These are phyloP conservation scores for Telmatochromis sp. DNA, from an alignment of 2,113 vertebrate species.

Conservation along the genomic window DNA sequence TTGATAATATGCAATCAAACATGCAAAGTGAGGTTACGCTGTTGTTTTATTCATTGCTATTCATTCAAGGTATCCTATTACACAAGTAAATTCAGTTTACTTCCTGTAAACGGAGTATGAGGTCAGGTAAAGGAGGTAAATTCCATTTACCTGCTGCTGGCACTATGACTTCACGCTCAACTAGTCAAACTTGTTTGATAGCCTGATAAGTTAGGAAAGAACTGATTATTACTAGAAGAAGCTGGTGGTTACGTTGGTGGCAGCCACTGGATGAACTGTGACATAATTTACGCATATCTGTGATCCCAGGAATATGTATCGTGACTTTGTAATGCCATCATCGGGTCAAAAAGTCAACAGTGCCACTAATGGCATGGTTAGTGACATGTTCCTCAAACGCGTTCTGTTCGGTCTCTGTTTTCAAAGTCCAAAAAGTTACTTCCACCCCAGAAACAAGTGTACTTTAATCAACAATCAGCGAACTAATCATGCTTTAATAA, in stretches of 20 bases:
- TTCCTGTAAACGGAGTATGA: not conserved
- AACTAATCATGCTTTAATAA: not conserved
- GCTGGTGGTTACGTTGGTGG: not conserved
- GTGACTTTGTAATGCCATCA: not conserved
- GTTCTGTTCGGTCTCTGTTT: not conserved
- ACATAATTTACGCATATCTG: not conserved
- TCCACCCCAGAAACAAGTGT: not conserved
- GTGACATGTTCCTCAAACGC: fast-evolving
- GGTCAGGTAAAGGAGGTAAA: not conserved
- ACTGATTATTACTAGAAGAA: not conserved
- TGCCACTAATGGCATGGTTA: not conserved
- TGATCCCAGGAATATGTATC: not conserved
- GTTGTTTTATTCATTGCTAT: not conserved
- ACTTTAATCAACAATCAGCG: not conserved
- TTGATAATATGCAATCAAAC: not conserved
- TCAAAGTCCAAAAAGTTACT: not conserved
- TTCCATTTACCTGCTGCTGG: not conserved
- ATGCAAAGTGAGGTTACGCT: not conserved
- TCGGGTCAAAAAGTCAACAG: not conserved
- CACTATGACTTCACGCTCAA: not conserved
- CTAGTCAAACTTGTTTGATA: not conserved
- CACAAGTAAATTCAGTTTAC: not conserved
- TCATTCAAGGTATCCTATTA: not conserved
- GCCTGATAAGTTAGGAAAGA: not conserved
- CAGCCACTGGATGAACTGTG: not conserved